phyloP scores from a whole-genome alignment of 2,797 vertebrate genomes.

The Sitta carolinensis region DNA sequence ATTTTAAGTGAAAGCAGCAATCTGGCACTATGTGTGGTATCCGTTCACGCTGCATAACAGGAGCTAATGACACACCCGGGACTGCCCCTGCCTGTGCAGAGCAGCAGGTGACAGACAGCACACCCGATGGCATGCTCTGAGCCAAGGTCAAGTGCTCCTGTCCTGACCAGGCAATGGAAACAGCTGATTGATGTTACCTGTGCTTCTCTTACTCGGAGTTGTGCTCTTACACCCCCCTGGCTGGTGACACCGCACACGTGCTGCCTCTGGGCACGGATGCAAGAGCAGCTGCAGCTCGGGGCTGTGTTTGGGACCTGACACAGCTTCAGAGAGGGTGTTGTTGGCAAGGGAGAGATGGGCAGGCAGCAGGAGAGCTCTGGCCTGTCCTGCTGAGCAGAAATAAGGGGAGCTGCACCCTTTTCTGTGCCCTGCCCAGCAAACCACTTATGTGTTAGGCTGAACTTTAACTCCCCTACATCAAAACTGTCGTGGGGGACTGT shows the following conservation, averaged over 20 bases:
- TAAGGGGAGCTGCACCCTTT: not conserved
- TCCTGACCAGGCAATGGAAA: not conserved
- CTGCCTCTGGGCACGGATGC: not conserved
- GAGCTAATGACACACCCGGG: not conserved
- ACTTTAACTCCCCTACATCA: not conserved
- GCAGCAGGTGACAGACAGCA: not conserved
- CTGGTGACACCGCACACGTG: not conserved
- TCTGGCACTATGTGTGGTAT: not conserved
- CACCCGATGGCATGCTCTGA: accelerated
- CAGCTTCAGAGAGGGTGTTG: not conserved
- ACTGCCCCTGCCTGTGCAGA: not conserved
- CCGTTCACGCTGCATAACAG: not conserved
- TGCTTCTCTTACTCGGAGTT: not conserved
- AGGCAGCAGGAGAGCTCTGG: not conserved
- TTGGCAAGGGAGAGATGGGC: not conserved
- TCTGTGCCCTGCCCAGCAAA: not conserved
- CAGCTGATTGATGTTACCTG: not conserved
- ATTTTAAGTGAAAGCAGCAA: not conserved
- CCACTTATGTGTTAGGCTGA: not conserved
- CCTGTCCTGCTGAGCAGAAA: not conserved
- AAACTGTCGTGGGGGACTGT: accelerated
- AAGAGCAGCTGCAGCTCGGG: not conserved
- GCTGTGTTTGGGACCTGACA: not conserved
- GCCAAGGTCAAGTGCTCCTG: not conserved
- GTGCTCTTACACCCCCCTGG: not conserved